These are phyloP conservation scores for Pseudomyrmex flavicornis DNA, from an alignment of 1,140 invertebrate species.

Conservation along the genomic window DNA sequence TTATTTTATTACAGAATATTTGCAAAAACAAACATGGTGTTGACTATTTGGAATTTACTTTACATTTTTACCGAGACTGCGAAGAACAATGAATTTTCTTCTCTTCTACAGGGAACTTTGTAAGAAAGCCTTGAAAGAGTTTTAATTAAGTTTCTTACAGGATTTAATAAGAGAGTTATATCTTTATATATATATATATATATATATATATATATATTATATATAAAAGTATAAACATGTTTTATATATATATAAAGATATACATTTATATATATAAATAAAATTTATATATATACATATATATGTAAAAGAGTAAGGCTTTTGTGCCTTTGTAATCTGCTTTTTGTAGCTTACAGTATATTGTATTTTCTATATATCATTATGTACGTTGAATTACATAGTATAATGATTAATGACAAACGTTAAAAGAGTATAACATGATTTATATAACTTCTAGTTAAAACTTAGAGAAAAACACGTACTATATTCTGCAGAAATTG, in stretches of 20 bases:
- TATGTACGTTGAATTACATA: slow-evolving; percentile 29
- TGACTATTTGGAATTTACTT: slow-evolving; percentile 81
- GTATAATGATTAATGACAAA: slow-evolving; percentile 41
- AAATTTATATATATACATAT: no score
- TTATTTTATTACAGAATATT: slow-evolving; percentile 77
- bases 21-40: slow-evolving; percentile 81
- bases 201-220: no score
- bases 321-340: slow-evolving; percentile 68
- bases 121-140: background rate
- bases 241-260: no score
- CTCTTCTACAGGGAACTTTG: slow-evolving; percentile 2
- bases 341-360: slow-evolving; percentile 49
- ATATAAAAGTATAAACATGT: no score
- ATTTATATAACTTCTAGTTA: slow-evolving; percentile 41
- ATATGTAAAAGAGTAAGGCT: background rate
- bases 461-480: background rate
- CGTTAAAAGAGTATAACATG: slow-evolving; percentile 27
- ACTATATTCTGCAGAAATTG: slow-evolving; percentile 12
- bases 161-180: slow-evolving; percentile 27
- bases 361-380: slow-evolving; percentile 68
- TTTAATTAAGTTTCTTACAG: slow-evolving; percentile 21
- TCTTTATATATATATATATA: background rate
- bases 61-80: slow-evolving; percentile 83
- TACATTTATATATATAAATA: no score
- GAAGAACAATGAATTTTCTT: slow-evolving; percentile 76